A percentile compares a stretch with the other conserved stretches of the same genome.
Evolutionary conservation across 2,888 invertebrate genomes (phyloP).

Genomic region (Monopis laevigella): DNA sequence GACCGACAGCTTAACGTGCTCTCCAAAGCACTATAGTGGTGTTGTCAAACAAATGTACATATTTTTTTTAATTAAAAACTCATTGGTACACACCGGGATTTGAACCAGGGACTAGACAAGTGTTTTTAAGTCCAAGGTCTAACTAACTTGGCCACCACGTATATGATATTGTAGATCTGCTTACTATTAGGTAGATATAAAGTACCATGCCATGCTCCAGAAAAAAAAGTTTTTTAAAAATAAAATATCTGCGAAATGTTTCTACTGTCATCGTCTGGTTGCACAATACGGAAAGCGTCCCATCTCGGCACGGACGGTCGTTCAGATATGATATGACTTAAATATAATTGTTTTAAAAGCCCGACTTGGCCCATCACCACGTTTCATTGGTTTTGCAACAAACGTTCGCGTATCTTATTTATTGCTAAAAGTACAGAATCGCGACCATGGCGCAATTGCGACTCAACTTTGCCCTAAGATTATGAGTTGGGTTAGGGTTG

Average conservation of each 20-base stretch:
- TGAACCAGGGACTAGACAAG: no score
- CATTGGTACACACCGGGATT: no score
- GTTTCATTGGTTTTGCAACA: constrained; percentile 4
- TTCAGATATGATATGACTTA: not conserved
- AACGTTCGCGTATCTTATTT: constrained; percentile 9
- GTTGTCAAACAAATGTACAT: no score
- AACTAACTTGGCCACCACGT: no score
- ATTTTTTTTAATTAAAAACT: no score
- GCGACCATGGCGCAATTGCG: constrained; percentile 6
- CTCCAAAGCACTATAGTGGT: no score
- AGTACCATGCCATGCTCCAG: not conserved
- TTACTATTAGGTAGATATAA: no score
- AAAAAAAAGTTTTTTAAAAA: not conserved
- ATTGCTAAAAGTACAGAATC: constrained; percentile 9
- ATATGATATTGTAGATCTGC: no score
- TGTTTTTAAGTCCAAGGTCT: no score
- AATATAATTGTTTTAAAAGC: constrained; percentile 4
- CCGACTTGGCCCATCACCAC: constrained; percentile 2
- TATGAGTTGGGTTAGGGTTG: constrained; percentile 3
- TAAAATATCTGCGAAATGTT: not conserved
- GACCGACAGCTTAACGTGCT: no score
- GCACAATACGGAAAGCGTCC: no score
- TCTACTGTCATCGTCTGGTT: not conserved
- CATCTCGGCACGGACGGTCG: not conserved
- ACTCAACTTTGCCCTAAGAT: constrained; percentile 10